Evolutionary conservation across 2,888 invertebrate genomes (phyloP), one percentile per base, ranked within the genome.

Genomic region (Ganaspis brasiliensis): DNA sequence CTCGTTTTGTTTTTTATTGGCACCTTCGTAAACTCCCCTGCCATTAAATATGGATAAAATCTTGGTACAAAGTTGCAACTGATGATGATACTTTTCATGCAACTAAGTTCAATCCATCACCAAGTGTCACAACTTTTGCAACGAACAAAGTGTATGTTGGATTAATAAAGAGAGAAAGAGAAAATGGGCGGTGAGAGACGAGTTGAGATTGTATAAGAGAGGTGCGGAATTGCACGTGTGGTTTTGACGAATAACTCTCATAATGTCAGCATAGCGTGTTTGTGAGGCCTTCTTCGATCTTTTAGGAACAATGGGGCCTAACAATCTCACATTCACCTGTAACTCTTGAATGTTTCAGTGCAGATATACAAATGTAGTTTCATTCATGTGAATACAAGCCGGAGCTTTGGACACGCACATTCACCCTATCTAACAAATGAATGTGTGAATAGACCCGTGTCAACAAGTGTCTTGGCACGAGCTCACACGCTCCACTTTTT

Each of bases 381-480:
- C 16, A 45, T 45, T 49, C 24, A 26, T 67, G 45, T 67, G 67
- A 67, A 67, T 45, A 67, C 45, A 49, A 40, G 37, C 21, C 21
- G 40, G 63, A 63, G n/a, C 67, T 67, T 67, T 45, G 74, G 77
- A 78, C 79, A 78, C 81, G 81, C 79, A 78, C 75, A 77, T 79
- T 73, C 57, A 56, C 70, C 26, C 45, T 67, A 9, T 24, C 63
- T 70, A 77, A 72, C 73, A 52, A 77, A 75, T 75, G 55, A 24
- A 56, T n/a, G 45, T 67, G 24, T 67, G 45, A 61, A 81, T 77
- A 72, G 78, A 63, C 76, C 75, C 79, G 81, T 81, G 80, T 81
- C 81, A 80, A 81, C 81, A 81, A 81, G 81, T 81, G 81, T 79
- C 80, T 80, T 81, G 81, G 81, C 81, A 81, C 79, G 74, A 79